These are phyloP conservation scores for Lacanobia oleracea DNA, from an alignment of 2,888 invertebrate genomes.

Conservation along the genomic window DNA sequence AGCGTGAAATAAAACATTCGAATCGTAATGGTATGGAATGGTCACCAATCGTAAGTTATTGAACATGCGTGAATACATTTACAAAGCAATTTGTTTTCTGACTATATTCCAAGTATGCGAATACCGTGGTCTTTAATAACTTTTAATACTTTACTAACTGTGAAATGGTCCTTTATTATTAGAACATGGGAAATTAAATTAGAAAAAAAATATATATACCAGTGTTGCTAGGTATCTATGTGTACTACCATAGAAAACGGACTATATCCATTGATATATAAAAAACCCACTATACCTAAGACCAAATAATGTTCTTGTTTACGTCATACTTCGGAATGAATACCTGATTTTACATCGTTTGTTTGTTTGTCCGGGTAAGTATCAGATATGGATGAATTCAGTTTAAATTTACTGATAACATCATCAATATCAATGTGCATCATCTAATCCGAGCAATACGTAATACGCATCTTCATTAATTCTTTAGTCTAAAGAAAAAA, in stretches of 20 bases:
- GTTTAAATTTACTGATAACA: constrained; percentile 4
- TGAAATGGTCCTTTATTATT: constrained; percentile 18
- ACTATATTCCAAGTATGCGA: constrained; percentile 34
- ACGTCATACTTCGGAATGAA: constrained; percentile 24
- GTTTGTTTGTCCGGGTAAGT: constrained; percentile 18
- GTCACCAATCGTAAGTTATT: constrained; percentile 64
- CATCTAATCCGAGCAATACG: background rate
- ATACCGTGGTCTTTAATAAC: constrained; percentile 35
- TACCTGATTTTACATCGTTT: constrained; percentile 11
- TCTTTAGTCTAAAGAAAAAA: background rate
- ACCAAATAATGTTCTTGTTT: constrained; percentile 7
- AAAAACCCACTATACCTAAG: constrained; percentile 8
- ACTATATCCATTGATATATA: too few species aligned
- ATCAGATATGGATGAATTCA: constrained; percentile 2
- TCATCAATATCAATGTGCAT: background rate
- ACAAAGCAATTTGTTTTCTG: constrained; percentile 63
- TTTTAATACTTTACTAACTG: constrained; percentile 32
- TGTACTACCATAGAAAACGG: too few species aligned
- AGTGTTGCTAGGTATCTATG: too few species aligned
- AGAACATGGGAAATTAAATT: background rate
- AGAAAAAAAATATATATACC: background rate
- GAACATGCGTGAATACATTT: constrained; percentile 65
- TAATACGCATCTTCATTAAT: background rate
- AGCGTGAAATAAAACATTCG: constrained; percentile 65
- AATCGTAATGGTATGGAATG: constrained; percentile 63